Evolutionary conservation across 1,140 invertebrate species (phyloP).

Genomic region (Habropoda laboriosa): DNA sequence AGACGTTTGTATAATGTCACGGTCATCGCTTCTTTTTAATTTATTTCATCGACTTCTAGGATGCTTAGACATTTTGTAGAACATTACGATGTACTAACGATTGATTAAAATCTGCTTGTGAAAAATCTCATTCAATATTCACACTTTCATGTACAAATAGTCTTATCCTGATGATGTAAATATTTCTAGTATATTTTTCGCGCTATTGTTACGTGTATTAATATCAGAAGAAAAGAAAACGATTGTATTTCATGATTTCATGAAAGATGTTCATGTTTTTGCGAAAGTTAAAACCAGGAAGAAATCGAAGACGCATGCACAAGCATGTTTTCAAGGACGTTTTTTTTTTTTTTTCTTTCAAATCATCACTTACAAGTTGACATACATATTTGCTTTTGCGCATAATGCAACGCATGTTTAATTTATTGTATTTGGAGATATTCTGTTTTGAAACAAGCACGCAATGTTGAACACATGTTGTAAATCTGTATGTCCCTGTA

Average conservation of each 20-base stretch:
- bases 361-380: neutral
- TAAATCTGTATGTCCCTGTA: neutral
- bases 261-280: neutral
- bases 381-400: neutral
- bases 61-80: neutral
- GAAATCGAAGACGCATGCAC: neutral
- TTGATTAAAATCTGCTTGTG: neutral
- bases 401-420: neutral
- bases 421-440: slow-evolving; percentile 8
- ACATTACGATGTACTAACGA: neutral
- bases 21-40: neutral
- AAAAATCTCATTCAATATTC: neutral
- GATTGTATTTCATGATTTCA: neutral
- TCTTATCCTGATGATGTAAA: too few species aligned
- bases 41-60: neutral
- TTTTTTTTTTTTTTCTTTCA: neutral
- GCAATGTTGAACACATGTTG: neutral
- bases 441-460: neutral
- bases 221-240: neutral
- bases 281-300: neutral
- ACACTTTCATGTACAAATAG: neutral
- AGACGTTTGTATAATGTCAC: neutral
- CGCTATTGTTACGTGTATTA: neutral
- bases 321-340: neutral
- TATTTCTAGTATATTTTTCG: neutral